Evolutionary conservation across 2,888 invertebrate species (phyloP).

Genomic region (Empis stercorea): DNA sequence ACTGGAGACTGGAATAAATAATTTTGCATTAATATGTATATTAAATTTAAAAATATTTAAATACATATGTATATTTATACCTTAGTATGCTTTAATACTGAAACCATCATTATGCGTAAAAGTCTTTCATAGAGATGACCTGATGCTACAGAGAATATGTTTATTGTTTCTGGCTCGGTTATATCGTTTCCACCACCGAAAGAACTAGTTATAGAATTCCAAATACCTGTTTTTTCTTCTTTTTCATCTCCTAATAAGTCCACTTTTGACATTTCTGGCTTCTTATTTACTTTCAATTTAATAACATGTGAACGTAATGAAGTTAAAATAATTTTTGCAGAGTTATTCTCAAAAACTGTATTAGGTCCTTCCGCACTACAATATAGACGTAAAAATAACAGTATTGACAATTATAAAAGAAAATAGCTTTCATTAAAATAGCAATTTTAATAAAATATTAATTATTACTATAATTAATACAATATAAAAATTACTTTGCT

Average conservation of each 20-base stretch:
- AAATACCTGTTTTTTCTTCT: constrained; percentile 56
- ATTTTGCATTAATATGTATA: too few relatives aligned
- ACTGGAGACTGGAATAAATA: constrained; percentile 52
- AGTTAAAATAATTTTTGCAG: constrained; percentile 29
- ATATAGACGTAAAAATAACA: not conserved
- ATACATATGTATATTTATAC: constrained; percentile 10
- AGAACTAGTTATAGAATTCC: constrained; percentile 87
- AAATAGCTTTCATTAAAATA: too few relatives aligned
- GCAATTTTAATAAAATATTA: too few relatives aligned
- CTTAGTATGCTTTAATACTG: constrained; percentile 89
- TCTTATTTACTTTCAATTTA: constrained; percentile 81
- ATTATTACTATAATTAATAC: too few relatives aligned
- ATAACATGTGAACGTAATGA: constrained; percentile 70
- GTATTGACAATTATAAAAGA: too few relatives aligned
- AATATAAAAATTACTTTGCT: too few relatives aligned
- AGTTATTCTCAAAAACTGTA: constrained; percentile 35
- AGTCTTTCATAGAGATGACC: constrained; percentile 97
- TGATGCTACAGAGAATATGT: constrained; percentile 96
- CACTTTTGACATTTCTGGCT: constrained; percentile 71
- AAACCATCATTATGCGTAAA: constrained; percentile 96
- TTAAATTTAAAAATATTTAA: not conserved
- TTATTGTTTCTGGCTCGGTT: constrained; percentile 61
- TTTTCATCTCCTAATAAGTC: constrained; percentile 73
- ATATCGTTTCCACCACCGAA: constrained; percentile 55
- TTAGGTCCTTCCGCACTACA: constrained; percentile 39